Evolutionary conservation across 1,140 invertebrate species (phyloP), one percentile per base, ranked within the genome.

Genomic region (Frieseomelitta varia): DNA sequence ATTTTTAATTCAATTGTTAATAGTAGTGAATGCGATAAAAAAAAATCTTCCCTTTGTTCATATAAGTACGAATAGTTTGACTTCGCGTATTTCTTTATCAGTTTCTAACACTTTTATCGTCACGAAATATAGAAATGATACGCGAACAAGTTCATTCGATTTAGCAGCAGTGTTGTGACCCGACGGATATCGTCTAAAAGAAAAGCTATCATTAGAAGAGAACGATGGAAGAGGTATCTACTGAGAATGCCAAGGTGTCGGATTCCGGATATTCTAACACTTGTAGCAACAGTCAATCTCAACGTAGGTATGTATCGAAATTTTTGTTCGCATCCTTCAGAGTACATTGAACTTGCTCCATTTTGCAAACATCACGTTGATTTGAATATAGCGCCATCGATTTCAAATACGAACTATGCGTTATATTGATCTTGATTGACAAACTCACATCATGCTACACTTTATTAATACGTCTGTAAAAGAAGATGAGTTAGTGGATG

Each of bases 181-280:
- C 19, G 19, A 71, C 56, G 75, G 76, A 85, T 85, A 85, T 74
- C 69, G n/a, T 68, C 53, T 51, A 3, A 47, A 65, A 79, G 27
- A 30, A 51, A 58, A 17, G 10, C 15, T 81, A 74, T 11, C 10
- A 12, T 14, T 17, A 51, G 30, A 67, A 47, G 68, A 83, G 65
- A 71, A 93, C 82, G 30, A 95, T 95, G 93, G 95, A 95, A 90
- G 94, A 95, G 89, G 94, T 94, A n/a, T 95, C 94, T 24, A 95
- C 93, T 19, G 93, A 95, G 56, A 95, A 95, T 87, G 96, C 96
- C 0, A 97, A 97, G 91, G 95, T 97, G 63, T 97, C 97, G 1
- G 97, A 97, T 95, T 97, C 97, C 19, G 97, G 96, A 2, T 97
- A 97, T 91, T 97, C 97, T 0, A 97, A 97, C 89, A 97, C 96